A percentile compares a stretch with the other conserved stretches of the same genome.
phyloP scores from a whole-genome alignment of 2,888 invertebrate genomes.

The Bhutanitis thaidina region DNA sequence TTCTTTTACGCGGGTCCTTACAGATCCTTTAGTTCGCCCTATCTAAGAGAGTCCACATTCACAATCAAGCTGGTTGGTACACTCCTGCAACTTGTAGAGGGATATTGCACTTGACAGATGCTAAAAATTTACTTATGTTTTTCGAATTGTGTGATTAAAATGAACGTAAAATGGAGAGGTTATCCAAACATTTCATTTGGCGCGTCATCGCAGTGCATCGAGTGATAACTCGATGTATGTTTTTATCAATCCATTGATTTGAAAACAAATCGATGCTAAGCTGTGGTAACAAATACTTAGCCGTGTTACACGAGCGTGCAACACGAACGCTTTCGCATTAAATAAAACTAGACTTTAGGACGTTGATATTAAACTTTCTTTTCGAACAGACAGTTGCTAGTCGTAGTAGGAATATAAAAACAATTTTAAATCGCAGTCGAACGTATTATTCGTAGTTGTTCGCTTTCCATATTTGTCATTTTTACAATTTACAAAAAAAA shows the following conservation, averaged over 20 bases:
- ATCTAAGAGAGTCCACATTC: no score
- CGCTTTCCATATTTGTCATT: constrained; percentile 2
- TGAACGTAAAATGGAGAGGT: no score
- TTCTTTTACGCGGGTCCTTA: no score
- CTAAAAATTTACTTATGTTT: no score
- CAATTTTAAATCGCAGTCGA: background rate
- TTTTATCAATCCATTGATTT: background rate
- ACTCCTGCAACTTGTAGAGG: no score
- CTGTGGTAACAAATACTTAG: background rate
- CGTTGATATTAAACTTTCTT: background rate
- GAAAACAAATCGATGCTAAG: background rate
- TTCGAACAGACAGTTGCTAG: background rate
- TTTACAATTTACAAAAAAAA: background rate
- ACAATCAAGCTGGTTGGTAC: no score
- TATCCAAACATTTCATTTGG: no score
- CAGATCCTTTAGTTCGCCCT: no score
- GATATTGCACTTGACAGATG: no score
- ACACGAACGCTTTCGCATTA: background rate
- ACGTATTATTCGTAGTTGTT: constrained; percentile 3
- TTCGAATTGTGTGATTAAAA: no score
- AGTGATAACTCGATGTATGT: background rate
- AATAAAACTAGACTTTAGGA: constrained; percentile 2
- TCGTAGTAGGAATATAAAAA: background rate
- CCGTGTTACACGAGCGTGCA: background rate
- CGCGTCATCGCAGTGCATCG: no score